phyloP scores from a whole-genome alignment of 2,797 vertebrate genomes.

The Notolepis coatsorum region DNA sequence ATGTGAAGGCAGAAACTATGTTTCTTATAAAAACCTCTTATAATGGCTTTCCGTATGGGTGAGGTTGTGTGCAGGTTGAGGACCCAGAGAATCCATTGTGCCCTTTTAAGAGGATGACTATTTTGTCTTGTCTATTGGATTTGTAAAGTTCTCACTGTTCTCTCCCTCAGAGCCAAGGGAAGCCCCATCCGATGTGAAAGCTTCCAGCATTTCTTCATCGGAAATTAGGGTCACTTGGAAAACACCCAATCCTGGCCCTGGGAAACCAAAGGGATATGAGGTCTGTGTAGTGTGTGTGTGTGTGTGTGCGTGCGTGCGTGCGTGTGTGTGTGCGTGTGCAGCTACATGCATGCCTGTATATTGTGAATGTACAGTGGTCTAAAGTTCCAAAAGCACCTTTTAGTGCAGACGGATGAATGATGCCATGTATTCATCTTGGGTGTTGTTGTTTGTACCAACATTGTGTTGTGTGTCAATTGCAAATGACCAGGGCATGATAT shows the following conservation, averaged over 20 bases:
- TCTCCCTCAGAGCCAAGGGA: conserved; percentile 90
- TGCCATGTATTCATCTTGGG: too few species aligned
- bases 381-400: too few species aligned
- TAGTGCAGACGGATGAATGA: not conserved
- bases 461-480: too few species aligned
- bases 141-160: conserved; percentile 38
- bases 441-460: too few species aligned
- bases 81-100: not conserved
- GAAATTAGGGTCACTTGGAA: conserved; percentile 94
- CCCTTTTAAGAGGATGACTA: not conserved
- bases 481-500: too few species aligned
- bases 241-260: conserved; percentile 89
- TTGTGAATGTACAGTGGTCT: not conserved
- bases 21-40: too few species aligned
- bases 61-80: not conserved
- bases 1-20: too few species aligned
- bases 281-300: conserved; percentile 67
- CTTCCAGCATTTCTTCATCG: conserved; percentile 89
- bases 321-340: not conserved
- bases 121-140: not conserved
- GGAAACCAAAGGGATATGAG: conserved; percentile 95
- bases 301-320: conserved; percentile 5
- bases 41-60: too few species aligned
- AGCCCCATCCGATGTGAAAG: conserved; percentile 90
- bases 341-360: not conserved